Conservation (phyloP, 2,797 vertebrate species). For the Enteromius mattozi region DNA sequence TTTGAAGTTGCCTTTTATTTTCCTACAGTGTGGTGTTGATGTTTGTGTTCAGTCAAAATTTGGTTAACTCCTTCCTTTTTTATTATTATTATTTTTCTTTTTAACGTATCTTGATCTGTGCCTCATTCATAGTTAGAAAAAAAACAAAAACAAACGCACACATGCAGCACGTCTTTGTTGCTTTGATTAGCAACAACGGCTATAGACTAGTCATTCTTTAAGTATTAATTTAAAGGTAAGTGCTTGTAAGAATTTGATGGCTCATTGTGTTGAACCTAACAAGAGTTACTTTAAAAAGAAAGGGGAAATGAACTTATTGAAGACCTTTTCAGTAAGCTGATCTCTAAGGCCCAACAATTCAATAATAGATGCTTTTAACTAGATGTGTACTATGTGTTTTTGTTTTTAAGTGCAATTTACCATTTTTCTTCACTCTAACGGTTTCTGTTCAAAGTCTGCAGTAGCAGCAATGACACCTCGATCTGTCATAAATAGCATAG, state of each 20-base stretch:
- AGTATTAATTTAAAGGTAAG: constrained; percentile 21
- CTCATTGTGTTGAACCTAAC: not conserved
- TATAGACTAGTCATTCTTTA: not conserved
- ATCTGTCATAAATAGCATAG: constrained; percentile 7
- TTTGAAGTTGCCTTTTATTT: constrained; percentile 21
- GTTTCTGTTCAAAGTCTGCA: constrained; percentile 8
- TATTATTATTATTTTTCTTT: constrained; percentile 25
- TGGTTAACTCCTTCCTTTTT: constrained; percentile 67
- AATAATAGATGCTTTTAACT: constrained; percentile 19
- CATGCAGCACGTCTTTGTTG: constrained; percentile 48
- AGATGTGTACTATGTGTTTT: constrained; percentile 30
- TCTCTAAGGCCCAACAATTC: constrained; percentile 17
- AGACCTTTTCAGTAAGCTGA: constrained; percentile 14
- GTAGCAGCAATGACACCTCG: not conserved
- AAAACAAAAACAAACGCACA: constrained; percentile 57
- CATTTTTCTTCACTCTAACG: not conserved
- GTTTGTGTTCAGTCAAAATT: constrained; percentile 14
- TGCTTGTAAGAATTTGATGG: constrained; percentile 2
- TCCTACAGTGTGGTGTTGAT: constrained; percentile 32
- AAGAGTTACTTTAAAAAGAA: not conserved
- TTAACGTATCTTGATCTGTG: constrained; percentile 62
- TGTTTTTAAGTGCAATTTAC: constrained; percentile 57
- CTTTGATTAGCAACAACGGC: not conserved
- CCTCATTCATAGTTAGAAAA: constrained; percentile 67
- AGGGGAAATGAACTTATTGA: constrained; percentile 33